Conservation (phyloP, 2,113 vertebrate species). For the Suncus etruscus region DNA sequence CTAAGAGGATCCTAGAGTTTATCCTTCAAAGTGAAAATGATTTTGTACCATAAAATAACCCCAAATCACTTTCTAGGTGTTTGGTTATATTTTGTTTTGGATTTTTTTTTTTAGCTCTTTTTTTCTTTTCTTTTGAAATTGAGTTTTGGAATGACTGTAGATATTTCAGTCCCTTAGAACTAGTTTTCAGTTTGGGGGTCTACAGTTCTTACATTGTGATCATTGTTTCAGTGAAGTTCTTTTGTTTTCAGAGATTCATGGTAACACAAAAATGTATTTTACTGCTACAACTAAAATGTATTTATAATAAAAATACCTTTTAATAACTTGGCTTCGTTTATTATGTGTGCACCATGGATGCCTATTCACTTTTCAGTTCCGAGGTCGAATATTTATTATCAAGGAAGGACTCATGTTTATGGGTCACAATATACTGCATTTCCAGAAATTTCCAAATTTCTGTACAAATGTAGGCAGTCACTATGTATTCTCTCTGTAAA, state of each 20-base stretch:
- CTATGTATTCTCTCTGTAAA: neutral
- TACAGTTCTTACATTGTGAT: slow-evolving; percentile 75
- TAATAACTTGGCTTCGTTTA: slow-evolving; percentile 79
- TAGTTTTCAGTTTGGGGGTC: slow-evolving; percentile 70
- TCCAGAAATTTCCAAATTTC: neutral
- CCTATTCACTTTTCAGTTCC: neutral
- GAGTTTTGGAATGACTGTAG: slow-evolving; percentile 70
- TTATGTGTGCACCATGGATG: slow-evolving; percentile 53
- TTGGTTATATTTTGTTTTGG: too few species aligned
- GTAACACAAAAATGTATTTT: slow-evolving; percentile 86
- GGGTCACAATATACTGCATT: neutral
- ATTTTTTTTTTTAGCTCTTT: neutral
- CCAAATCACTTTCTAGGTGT: slow-evolving; percentile 64
- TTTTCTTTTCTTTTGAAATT: slow-evolving; percentile 56
- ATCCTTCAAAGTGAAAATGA: slow-evolving; percentile 70
- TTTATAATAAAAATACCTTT: slow-evolving; percentile 86
- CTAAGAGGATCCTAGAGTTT: slow-evolving; percentile 66
- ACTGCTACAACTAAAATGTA: slow-evolving; percentile 86
- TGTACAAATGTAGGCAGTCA: neutral
- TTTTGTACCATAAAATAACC: slow-evolving; percentile 73
- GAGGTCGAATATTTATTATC: too few species aligned
- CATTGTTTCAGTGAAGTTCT: slow-evolving; percentile 82
- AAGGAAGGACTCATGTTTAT: neutral
- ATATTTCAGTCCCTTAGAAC: slow-evolving; percentile 69
- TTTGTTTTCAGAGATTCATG: slow-evolving; percentile 85